Conservation (phyloP, 2,797 vertebrate genomes). For the Paratrypauchen microcephalus region DNA sequence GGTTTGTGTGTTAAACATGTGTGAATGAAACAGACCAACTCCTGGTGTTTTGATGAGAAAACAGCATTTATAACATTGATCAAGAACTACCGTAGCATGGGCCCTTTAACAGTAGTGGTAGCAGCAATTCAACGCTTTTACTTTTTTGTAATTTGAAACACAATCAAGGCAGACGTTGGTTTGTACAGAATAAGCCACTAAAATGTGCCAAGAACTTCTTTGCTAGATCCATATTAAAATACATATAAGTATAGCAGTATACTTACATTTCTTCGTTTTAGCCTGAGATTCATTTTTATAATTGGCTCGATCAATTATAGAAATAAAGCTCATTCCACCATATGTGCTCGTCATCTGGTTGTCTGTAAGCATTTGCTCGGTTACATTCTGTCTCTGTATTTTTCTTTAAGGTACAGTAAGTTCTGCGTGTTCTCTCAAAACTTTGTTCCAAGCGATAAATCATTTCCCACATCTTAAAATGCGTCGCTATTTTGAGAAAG, state of each 20-base stretch:
- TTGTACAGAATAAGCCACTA: no score
- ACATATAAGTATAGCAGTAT: not conserved
- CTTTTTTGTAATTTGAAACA: no score
- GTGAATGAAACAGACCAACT: no score
- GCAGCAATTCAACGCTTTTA: no score
- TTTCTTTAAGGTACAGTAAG: conserved; percentile 6
- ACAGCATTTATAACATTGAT: no score
- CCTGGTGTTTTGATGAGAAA: no score
- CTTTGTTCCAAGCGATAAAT: not conserved
- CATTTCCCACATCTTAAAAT: not conserved
- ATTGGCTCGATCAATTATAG: not conserved
- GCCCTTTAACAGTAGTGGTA: no score
- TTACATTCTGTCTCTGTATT: conserved; percentile 9
- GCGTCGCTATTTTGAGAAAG: not conserved
- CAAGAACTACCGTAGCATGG: no score
- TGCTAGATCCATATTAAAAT: no score
- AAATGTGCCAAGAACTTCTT: no score
- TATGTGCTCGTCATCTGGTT: conserved; percentile 14
- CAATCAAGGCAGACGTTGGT: no score
- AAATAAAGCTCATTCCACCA: not conserved
- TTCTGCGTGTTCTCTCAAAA: conserved; percentile 2
- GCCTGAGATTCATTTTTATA: conserved; percentile 4
- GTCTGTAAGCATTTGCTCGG: not conserved
- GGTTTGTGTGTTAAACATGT: no score
- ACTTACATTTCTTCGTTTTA: not conserved